Evolutionary conservation across 2,797 vertebrate species (phyloP).

Genomic region (Rhinichthys osculus): DNA sequence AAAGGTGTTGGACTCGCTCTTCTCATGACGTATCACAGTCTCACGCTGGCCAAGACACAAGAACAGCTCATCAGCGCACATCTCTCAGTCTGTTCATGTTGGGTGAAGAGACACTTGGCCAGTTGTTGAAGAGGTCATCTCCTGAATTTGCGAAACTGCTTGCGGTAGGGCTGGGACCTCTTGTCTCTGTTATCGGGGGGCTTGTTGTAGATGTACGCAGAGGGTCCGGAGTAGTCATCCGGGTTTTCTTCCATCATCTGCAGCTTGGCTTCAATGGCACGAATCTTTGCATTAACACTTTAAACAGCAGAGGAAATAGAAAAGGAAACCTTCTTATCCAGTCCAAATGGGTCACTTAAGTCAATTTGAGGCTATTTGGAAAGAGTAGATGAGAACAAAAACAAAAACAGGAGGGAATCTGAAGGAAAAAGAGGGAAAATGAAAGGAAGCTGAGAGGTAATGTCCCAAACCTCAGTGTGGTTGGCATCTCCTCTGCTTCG

Average conservation of each 20-base stretch:
- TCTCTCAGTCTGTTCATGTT: slow-evolving; percentile 2
- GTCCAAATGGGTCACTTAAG: slow-evolving; percentile 1
- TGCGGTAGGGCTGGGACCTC: slow-evolving; percentile 91
- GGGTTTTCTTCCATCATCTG: slow-evolving; percentile 99
- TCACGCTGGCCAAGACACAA: slow-evolving; percentile 19
- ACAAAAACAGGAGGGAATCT: not conserved
- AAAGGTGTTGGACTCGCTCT: slow-evolving; percentile 4
- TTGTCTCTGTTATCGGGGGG: slow-evolving; percentile 87
- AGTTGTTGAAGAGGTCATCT: slow-evolving; percentile 73
- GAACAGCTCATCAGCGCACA: not conserved
- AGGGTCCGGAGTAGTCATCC: slow-evolving; percentile 88
- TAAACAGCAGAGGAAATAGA: slow-evolving; percentile 5
- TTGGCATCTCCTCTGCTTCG: slow-evolving; percentile 83
- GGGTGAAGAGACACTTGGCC: not conserved
- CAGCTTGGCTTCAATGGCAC: slow-evolving; percentile 97
- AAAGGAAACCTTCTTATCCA: not conserved
- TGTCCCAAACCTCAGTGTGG: slow-evolving; percentile 86
- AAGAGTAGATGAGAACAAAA: slow-evolving; percentile 27
- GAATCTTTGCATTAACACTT: slow-evolving; percentile 95
- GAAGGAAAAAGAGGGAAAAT: slow-evolving; percentile 12
- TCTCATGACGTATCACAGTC: slow-evolving; percentile 30
- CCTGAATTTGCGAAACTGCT: slow-evolving; percentile 79
- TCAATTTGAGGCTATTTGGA: not conserved
- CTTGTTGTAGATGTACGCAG: slow-evolving; percentile 94
- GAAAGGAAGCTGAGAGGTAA: slow-evolving; percentile 48